Evolutionary conservation across 2,797 vertebrate species (phyloP), one percentile per base, ranked within the genome.

Genomic region (Bufotes viridis): DNA sequence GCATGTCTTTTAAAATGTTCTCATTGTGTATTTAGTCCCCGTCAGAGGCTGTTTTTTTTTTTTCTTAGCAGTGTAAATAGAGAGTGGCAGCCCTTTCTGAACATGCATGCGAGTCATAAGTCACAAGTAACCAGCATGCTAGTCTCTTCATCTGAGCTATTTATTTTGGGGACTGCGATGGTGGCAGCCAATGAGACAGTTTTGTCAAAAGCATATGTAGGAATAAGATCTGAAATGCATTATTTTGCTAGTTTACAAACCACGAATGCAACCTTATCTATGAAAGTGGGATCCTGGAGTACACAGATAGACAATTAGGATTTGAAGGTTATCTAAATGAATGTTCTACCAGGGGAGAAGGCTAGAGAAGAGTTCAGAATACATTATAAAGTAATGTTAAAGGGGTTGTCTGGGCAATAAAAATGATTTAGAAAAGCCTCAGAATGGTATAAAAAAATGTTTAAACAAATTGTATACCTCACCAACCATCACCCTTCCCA

Each of bases 1-100:
- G 29, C 67, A 61, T 22, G 72, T 72, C 74, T 81, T 75, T 18
- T 24, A 87, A 49, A 83, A 75, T 78, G 53, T 69, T 78, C 57
- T 85, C 17, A 65, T 55, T 78, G 74, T 65, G 22, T 51, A 75
- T 53, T 65, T 85, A 85, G 60, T 65, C 58, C 49, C 60, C 29
- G 74, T 49, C 29, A 63, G 70, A 24, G 83, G 11, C 9, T 24
- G 70, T 42, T 61, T 85, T 78, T 42, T 42, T 29, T 42, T 74
- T 49, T 78, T 49, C 70, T 22, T 65, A 26, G n/a, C 58, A 53
- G 60, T 26, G 22, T 67, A 76, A 78, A 61, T 65, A 63, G 6
- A 20, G 42, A 85, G 67, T 29, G 24, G 63, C 53, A 83, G 58
- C 57, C 34, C 13, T 63, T 51, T 55, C 13, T 26, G 58, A 83